Conservation (phyloP, 2,113 vertebrate genomes). For the Noctilio leporinus region DNA sequence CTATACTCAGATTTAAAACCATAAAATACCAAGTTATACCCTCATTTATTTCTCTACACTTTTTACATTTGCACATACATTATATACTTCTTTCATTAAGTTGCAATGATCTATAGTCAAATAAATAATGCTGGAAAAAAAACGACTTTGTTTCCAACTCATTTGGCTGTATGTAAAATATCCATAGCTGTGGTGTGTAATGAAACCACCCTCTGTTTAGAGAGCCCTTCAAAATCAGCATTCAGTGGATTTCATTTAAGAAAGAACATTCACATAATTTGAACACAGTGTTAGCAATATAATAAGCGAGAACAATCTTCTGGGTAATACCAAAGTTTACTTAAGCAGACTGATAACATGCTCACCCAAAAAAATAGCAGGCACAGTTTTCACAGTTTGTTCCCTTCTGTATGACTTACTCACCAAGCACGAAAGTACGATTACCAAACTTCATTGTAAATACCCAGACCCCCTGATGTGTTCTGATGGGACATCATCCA, state of each 20-base stretch:
- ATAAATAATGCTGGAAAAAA: conserved; percentile 24
- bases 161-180: conserved; percentile 10
- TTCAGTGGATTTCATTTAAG: not conserved
- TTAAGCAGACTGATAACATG: conserved; percentile 55
- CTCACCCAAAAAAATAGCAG: conserved; percentile 46
- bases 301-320: conserved; percentile 55
- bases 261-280: conserved; percentile 37
- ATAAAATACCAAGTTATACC: not conserved
- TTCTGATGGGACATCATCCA: conserved; percentile 29
- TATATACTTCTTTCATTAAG: conserved; percentile 18
- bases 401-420: conserved; percentile 29
- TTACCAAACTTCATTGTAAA: conserved; percentile 35
- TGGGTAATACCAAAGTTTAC: conserved; percentile 52
- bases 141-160: not conserved
- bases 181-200: not conserved
- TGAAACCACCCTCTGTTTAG: conserved; percentile 27
- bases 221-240: not conserved
- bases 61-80: not conserved
- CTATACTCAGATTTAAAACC: not conserved
- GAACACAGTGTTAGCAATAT: conserved; percentile 33
- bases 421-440: conserved; percentile 16
- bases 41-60: not conserved
- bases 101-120: not conserved
- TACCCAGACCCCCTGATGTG: not conserved
- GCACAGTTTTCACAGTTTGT: conserved; percentile 29